Conservation (phyloP, 2,888 invertebrate genomes). For the Agelastica alni region DNA sequence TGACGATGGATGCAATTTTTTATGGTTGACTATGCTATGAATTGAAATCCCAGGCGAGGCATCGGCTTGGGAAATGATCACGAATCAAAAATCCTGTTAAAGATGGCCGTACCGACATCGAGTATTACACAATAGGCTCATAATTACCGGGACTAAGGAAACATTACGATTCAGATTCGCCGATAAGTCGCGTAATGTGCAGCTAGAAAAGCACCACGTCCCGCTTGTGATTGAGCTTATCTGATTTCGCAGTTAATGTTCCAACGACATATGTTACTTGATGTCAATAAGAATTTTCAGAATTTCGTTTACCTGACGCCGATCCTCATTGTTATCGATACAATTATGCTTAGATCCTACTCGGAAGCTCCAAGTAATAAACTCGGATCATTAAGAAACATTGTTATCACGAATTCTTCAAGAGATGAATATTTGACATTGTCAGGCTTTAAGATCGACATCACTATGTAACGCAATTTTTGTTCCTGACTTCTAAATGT, state of each 20-base stretch:
- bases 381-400: no score
- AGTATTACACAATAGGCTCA: constrained; percentile 50
- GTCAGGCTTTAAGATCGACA: no score
- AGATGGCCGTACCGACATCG: constrained; percentile 44
- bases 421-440: no score
- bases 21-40: no score
- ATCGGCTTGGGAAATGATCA: constrained; percentile 43
- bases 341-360: no score
- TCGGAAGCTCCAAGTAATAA: no score
- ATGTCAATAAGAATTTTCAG: constrained; percentile 38
- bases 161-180: constrained; percentile 48
- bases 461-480: no score
- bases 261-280: constrained; percentile 42
- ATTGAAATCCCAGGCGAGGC: constrained; percentile 30
- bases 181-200: constrained; percentile 47
- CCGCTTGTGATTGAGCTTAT: constrained; percentile 33
- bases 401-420: no score
- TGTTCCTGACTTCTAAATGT: no score
- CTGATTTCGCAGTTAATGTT: constrained; percentile 37
- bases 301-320: constrained; percentile 26
- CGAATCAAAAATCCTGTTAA: constrained; percentile 44
- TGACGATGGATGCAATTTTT: no score
- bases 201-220: constrained; percentile 34
- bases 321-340: constrained; percentile 31
- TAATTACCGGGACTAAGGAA: constrained; percentile 53